A percentile compares a stretch with the other conserved stretches of the same genome.
Evolutionary conservation across 2,113 vertebrate species (phyloP).

Genomic region (Fregata magnificens): DNA sequence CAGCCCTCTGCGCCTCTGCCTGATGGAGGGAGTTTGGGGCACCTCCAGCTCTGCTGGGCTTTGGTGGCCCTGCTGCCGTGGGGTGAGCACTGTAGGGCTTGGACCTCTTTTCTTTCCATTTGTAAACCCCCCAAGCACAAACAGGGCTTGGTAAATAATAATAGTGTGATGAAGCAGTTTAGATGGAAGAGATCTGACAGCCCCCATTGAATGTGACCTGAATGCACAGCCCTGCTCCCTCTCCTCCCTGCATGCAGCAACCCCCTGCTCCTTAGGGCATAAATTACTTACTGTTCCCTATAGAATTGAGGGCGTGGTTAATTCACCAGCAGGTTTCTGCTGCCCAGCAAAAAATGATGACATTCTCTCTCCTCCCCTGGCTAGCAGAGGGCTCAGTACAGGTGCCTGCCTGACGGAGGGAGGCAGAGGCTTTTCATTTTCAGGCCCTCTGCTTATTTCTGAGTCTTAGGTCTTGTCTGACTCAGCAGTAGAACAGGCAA

Average conservation of each 20-base stretch:
- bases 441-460: not conserved
- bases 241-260: not conserved
- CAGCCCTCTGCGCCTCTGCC: not conserved
- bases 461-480: not conserved
- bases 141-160: not conserved
- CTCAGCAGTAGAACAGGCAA: not conserved
- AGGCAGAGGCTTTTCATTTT: not conserved
- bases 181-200: conserved; percentile 8
- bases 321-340: not conserved
- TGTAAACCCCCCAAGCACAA: not conserved
- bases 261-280: conserved; percentile 11
- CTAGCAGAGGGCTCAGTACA: not conserved
- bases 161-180: not conserved
- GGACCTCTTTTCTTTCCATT: not conserved
- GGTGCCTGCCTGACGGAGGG: not conserved
- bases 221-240: not conserved
- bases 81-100: not conserved
- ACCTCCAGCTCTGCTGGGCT: not conserved
- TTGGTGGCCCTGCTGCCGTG: not conserved
- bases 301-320: conserved; percentile 16
- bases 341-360: conserved; percentile 12
- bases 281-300: not conserved
- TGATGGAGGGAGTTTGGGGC: not conserved
- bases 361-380: not conserved
- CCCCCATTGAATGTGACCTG: conserved; percentile 9